These are phyloP conservation scores for Apus apus DNA, from an alignment of 2,113 vertebrate species.

Conservation along the genomic window DNA sequence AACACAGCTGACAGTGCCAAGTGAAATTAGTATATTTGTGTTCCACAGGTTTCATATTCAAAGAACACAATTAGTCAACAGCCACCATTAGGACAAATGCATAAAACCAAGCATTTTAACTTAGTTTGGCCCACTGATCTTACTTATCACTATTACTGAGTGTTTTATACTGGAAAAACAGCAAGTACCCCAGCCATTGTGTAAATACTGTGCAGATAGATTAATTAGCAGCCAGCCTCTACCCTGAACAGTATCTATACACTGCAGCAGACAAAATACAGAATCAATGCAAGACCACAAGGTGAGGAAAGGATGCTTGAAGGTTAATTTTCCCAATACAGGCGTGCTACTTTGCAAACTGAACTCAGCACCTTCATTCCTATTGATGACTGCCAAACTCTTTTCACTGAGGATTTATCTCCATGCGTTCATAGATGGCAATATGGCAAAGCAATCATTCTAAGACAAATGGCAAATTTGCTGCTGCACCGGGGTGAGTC, in stretches of 20 bases:
- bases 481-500: rapidly evolving
- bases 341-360: not conserved
- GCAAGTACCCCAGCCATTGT: not conserved
- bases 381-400: rapidly evolving
- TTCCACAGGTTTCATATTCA: not conserved
- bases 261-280: not conserved
- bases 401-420: not conserved
- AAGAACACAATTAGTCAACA: not conserved
- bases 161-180: not conserved
- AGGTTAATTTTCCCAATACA: not conserved
- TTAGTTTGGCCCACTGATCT: not conserved
- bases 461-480: rapidly evolving
- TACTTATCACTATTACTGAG: not conserved
- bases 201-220: not conserved
- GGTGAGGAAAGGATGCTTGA: not conserved
- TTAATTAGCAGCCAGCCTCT: not conserved
- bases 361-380: not conserved
- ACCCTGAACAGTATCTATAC: rapidly evolving
- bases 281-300: not conserved
- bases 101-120: not conserved
- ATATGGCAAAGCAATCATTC: rapidly evolving
- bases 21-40: not conserved
- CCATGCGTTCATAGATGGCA: rapidly evolving
- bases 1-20: not conserved
- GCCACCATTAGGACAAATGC: not conserved